A percentile compares a stretch with the other conserved stretches of the same genome.
These are phyloP conservation scores for Oscheius myriophilus DNA, from an alignment of 2,888 invertebrate species.

Conservation along the genomic window DNA sequence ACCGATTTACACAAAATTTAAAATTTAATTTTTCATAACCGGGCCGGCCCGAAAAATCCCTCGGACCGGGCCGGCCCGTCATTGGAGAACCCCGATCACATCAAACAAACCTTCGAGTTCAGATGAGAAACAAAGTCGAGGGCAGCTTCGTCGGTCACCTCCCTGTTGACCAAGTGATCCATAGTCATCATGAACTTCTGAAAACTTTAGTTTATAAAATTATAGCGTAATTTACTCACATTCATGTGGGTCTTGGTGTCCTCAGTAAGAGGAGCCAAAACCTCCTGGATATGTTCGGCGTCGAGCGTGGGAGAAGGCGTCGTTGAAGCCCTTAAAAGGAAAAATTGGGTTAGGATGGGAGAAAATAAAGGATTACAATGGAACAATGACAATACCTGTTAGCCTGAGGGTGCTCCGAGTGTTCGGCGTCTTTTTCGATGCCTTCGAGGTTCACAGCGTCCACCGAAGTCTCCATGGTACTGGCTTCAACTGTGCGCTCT, in stretches of 20 bases:
- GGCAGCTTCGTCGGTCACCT: constrained; percentile 63
- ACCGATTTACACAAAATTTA: too few species aligned
- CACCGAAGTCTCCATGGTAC: constrained; percentile 35
- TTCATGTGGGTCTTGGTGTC: constrained; percentile 22
- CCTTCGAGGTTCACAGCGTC: constrained; percentile 50
- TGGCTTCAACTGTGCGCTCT: constrained; percentile 37
- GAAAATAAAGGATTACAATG: too few species aligned
- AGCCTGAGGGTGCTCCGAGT: neutral
- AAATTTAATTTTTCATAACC: too few species aligned
- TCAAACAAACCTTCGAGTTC: constrained; percentile 39
- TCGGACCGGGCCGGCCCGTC: too few species aligned
- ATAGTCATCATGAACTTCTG: constrained; percentile 54
- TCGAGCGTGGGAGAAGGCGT: constrained; percentile 12
- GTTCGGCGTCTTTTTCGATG: constrained; percentile 7
- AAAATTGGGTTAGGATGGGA: too few species aligned
- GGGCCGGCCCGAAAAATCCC: too few species aligned
- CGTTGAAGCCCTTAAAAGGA: neutral
- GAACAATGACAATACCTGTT: neutral
- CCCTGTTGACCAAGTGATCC: constrained; percentile 61
- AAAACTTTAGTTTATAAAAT: neutral
- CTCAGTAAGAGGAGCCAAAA: constrained; percentile 21
- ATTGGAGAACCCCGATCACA: too few species aligned
- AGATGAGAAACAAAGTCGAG: constrained; percentile 59
- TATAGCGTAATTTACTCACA: too few species aligned
- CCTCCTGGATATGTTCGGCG: constrained; percentile 26